Evolutionary conservation across 2,113 vertebrate genomes (phyloP), one percentile per base, ranked within the genome.

Genomic region (Nerophis ophidion): DNA sequence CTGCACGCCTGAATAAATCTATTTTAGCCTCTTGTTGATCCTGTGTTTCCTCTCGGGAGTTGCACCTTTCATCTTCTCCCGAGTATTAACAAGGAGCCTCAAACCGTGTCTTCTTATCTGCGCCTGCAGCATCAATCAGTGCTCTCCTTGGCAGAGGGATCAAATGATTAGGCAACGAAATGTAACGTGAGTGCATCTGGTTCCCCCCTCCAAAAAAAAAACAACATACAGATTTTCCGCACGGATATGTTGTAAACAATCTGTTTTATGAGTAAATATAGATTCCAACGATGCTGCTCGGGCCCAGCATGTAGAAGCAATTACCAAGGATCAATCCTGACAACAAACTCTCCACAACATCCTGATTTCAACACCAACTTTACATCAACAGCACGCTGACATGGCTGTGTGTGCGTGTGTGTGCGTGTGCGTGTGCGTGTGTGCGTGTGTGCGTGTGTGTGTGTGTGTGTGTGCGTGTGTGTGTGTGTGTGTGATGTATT

Each of bases 191-290:
- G 51, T 34, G 51, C n/a, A 11, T 42, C 54, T 40, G 54, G 38
- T 26, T 26, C 3, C 26, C 26, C 26, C 26, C 26, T 17, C 19
- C 7, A 10, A 8, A 36, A 53, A 53, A 6, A 14, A 7, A 53
- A 26, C 2, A 12, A 44, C n/a, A 44, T 44, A 44, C 10, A 51
- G 33, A 38, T 38, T 55, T 11, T 16, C 35, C 36, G 10, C 40
- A n/a, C 49, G 46, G 63, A 77, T 66, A 65, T 68, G 76, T 71
- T 77, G 71, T 75, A 81, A 79, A 82, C 68, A 82, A 57, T 76
- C 63, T 52, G 46, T 67, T 77, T 80, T 69, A 64, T 44, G 54
- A 66, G 69, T 71, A 76, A 72, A 75, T 70, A 40, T 61, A 76
- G 67, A 40, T 49, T 61, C 60, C 79, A 74, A 61, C 77, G 81